These are phyloP conservation scores for Caenorhabditis imperialis DNA, from an alignment of 2,888 invertebrate genomes.

Conservation along the genomic window DNA sequence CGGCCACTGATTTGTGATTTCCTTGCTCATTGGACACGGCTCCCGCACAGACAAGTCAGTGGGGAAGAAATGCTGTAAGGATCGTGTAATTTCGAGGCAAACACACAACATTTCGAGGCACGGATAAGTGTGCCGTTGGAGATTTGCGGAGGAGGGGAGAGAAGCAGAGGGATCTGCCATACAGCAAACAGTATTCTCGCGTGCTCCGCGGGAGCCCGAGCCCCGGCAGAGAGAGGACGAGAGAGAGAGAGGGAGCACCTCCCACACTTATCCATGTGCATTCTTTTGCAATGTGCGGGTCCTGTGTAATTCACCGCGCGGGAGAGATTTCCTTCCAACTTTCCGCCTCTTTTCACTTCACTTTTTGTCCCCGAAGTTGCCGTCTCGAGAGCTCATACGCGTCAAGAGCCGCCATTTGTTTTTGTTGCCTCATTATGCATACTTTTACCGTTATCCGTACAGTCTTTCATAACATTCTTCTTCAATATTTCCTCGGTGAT, in stretches of 20 bases:
- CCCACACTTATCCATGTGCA: slow-evolving; percentile 55
- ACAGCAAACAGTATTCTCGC: slow-evolving; percentile 21
- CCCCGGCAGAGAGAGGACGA: too few relatives aligned
- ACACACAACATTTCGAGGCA: slow-evolving; percentile 11
- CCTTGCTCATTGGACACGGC: slow-evolving; percentile 34
- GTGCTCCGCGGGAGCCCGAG: too few relatives aligned
- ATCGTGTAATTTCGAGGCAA: slow-evolving; percentile 53
- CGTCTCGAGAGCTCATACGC: slow-evolving; percentile 1
- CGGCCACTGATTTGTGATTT: slow-evolving; percentile 28
- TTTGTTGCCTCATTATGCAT: background rate
- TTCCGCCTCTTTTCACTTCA: slow-evolving; percentile 6
- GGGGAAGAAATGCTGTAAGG: slow-evolving; percentile 33
- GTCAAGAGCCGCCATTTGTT: background rate
- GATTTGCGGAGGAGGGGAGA: slow-evolving; percentile 48
- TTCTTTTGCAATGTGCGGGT: slow-evolving; percentile 33
- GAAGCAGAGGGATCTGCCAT: background rate
- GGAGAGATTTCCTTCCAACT: slow-evolving; percentile 25
- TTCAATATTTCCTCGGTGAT: background rate
- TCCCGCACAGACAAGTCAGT: background rate
- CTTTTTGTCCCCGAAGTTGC: slow-evolving; percentile 45
- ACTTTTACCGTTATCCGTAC: slow-evolving; percentile 7
- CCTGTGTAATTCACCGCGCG: slow-evolving; percentile 8
- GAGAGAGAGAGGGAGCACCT: slow-evolving; percentile 9
- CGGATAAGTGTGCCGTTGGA: slow-evolving; percentile 51
- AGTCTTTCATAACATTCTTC: background rate